Base-by-base conservation (phyloP, 2,888 invertebrate genomes). In the Trisateles emortualis region DNA sequence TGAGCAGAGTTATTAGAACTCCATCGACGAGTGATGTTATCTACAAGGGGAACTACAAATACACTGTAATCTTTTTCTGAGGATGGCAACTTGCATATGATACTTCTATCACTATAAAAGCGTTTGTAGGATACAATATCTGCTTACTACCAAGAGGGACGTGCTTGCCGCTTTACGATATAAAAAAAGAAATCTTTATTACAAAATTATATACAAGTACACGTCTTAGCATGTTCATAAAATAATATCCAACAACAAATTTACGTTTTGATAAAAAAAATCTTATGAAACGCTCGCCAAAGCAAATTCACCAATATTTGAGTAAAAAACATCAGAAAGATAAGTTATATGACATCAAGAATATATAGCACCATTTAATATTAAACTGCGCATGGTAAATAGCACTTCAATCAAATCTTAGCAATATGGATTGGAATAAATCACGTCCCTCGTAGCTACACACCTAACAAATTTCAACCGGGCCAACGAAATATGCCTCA, bases 341-440 rank as follows among this genome's bases (percentile, higher is more conserved):
- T 19, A 22, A 39, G 11, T 24, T 11, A 48, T 24, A 45, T 36
- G 39, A 33, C 22, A 17, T 17, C 40, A 4, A 30, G 38, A 62
- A 59, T 42, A 53, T 59, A 50, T 38, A 22, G 42, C 33, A 38
- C 10, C 51, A 48, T 68, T 51, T 54, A 51, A 64, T 71, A 68
- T 64, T 55, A 59, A 67, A 52, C 32, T 45, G 44, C 17, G 42
- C 51, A 35, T 13, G 40, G 60, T 30, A 60, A 60, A 65, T 59
- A 64, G 19, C 48, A 52, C 61, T 64, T 73, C 72, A 68, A 72
- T 73, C 68, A 73, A 68, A 64, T 64, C 63, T 72, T 72, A 63
- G 60, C 65, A 73, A 75, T 73, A 76, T 74, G 72, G 62, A 73
- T 75, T 70, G 71, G 66, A 72, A 78, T 79, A 72, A 72, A 74